Evolutionary conservation across 2,113 vertebrate genomes (phyloP), one percentile per base, ranked within the genome.

Genomic region (Rhegmatorhina hoffmannsi): DNA sequence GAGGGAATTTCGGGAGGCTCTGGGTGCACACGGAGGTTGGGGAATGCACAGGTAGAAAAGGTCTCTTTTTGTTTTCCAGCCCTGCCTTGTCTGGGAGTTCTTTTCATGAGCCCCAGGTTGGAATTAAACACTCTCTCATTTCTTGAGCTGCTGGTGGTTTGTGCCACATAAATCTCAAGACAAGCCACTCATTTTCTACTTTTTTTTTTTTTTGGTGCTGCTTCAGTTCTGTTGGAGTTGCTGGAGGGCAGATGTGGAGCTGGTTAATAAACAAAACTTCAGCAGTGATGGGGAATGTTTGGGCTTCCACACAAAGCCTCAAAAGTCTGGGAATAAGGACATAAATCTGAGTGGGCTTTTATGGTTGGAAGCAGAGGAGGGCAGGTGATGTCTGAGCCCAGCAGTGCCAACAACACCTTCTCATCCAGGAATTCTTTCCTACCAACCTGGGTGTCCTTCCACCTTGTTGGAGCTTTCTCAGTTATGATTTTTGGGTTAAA

Each of bases 1-100:
- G 83, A 1, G 55, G 72, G 72, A 80, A 84, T 52, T 55, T 38
- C 68, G 14, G 68, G 67, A 94, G 70, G 70, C 64, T 82, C 76
- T 20, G 66, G 4, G 38, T 5, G 44, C 66, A 68, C 62, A 15
- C n/a, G 31, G 69, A 31, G 43, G 7, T 11, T 5, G 69, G 8
- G 89, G 88, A 95, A 90, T 36, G 75, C 28, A 9, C 75, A 94
- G 94, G 75, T 91, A 93, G 83, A 44, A 72, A 92, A 89, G 4
- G 50, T 73, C 44, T 31, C 8, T 14, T 68, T 82, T 68, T 50
- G 33, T 89, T 92, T 85, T 46, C 79, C 82, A 19, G 70, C 15
- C 0, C 58, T 62, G 87, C 28, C 49, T 60, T 60, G 87, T 83
- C 92, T 76, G 75, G 6, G 80, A 31, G 83, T 89, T 64, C 75